A percentile compares a stretch with the other conserved stretches of the same genome.
phyloP scores from a whole-genome alignment of 2,113 vertebrate species.

The Bombycilla garrulus region DNA sequence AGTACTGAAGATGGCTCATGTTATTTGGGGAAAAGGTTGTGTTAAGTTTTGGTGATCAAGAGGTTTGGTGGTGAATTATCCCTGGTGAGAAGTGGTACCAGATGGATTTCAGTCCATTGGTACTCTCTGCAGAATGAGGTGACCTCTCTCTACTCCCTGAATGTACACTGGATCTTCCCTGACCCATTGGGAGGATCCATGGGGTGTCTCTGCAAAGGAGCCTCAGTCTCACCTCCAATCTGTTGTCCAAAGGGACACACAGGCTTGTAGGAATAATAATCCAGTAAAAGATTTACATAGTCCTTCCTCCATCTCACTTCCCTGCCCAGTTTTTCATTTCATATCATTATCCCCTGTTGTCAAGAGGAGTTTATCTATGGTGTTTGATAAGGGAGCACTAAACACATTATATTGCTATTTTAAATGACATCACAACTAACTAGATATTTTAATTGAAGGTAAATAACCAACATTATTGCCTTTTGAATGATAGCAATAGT shows the following conservation, averaged over 20 bases:
- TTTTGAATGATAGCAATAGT: conserved; percentile 65
- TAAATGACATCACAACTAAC: conserved; percentile 70
- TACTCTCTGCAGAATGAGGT: neutral
- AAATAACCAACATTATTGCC: conserved; percentile 70
- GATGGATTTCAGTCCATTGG: neutral
- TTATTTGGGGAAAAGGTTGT: neutral
- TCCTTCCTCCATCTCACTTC: neutral
- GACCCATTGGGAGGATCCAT: neutral
- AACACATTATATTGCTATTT: conserved; percentile 60
- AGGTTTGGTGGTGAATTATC: neutral
- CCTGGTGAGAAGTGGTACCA: neutral
- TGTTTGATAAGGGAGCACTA: conserved; percentile 61
- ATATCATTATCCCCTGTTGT: conserved; percentile 26
- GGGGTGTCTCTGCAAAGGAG: neutral
- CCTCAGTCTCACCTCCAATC: neutral
- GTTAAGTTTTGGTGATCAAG: neutral
- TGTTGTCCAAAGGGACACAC: neutral
- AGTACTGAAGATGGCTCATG: rapidly evolving
- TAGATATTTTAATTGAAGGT: conserved; percentile 71
- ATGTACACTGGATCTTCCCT: neutral
- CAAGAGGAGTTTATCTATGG: conserved; percentile 53
- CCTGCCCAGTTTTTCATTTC: conserved; percentile 30
- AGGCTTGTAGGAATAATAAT: neutral
- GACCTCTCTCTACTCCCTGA: neutral
- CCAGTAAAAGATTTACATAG: neutral